phyloP scores from a whole-genome alignment of 2,113 vertebrate genomes.

The Apodemus speciosus region DNA sequence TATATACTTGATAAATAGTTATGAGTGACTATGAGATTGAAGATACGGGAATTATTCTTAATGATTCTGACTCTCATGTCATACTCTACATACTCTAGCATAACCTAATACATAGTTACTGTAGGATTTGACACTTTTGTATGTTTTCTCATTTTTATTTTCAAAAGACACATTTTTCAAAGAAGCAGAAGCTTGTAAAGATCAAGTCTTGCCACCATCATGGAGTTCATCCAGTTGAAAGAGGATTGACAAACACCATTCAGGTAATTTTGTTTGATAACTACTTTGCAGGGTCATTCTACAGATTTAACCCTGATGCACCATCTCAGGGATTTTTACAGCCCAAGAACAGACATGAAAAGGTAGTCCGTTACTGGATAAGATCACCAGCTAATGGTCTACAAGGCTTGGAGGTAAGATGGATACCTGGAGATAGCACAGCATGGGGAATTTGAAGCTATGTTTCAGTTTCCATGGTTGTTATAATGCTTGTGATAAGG shows the following conservation, averaged over 20 bases:
- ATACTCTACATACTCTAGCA: neutral
- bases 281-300: neutral
- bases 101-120: neutral
- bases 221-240: neutral
- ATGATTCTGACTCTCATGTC: neutral
- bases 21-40: neutral
- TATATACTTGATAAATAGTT: neutral
- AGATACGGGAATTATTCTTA: neutral
- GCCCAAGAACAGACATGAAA: neutral
- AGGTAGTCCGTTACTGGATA: neutral
- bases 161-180: conserved; percentile 9
- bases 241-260: neutral
- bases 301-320: neutral
- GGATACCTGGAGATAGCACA: neutral
- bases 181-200: neutral
- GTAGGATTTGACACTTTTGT: neutral
- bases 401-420: neutral
- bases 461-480: neutral
- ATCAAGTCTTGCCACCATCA: neutral
- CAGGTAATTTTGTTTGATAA: neutral
- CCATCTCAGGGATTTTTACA: neutral
- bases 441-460: neutral
- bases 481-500: neutral
- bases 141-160: conserved; percentile 25
- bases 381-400: neutral